These are phyloP conservation scores for Hydrolagus affinis DNA, from an alignment of 2,113 vertebrate species.

Conservation along the genomic window DNA sequence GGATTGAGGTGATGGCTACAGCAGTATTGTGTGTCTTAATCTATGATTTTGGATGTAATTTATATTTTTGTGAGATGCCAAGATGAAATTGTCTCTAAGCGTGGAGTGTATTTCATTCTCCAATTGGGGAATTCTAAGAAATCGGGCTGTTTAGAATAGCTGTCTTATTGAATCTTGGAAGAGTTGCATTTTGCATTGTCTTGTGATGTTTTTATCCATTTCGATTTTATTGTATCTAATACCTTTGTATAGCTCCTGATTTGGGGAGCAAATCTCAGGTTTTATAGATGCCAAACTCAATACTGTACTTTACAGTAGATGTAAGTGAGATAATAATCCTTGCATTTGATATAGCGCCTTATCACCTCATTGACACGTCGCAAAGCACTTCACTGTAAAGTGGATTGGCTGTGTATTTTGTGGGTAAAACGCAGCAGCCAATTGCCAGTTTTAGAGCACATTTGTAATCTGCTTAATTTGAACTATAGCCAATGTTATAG, in stretches of 20 bases:
- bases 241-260: not conserved
- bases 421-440: too few species aligned
- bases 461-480: too few species aligned
- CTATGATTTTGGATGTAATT: not conserved
- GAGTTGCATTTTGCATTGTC: not conserved
- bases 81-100: not conserved
- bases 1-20: not conserved
- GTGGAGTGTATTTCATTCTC: not conserved
- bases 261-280: not conserved
- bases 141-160: not conserved
- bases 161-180: not conserved
- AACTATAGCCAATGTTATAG: too few species aligned
- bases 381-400: too few species aligned
- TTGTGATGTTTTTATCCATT: not conserved
- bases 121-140: not conserved
- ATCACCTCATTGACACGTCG: too few species aligned
- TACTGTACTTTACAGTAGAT: not conserved
- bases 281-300: not conserved
- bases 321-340: not conserved
- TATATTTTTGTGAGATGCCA: not conserved
- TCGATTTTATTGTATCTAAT: not conserved
- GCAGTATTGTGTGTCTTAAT: not conserved
- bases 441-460: too few species aligned
- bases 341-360: too few species aligned
- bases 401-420: too few species aligned